Conservation (phyloP, 2,888 invertebrate genomes). For the Fragum sueziense region DNA sequence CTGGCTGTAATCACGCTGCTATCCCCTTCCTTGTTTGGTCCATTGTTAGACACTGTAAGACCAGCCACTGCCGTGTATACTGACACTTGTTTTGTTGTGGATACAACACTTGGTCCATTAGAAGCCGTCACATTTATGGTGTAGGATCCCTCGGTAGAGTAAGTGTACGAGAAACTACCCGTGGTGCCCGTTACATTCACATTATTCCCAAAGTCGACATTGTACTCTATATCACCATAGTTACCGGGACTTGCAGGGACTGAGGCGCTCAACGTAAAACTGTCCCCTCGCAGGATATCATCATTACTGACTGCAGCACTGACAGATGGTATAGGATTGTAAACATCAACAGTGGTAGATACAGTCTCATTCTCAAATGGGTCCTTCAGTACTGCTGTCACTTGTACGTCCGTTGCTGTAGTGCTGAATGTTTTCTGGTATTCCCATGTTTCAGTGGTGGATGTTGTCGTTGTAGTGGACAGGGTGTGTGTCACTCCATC, state of each 20-base stretch:
- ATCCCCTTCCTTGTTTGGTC: conserved; percentile 37
- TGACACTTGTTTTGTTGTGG: conserved; percentile 27
- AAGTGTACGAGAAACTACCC: conserved; percentile 43
- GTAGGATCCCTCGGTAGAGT: conserved; percentile 42
- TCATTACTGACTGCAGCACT: conserved; percentile 14
- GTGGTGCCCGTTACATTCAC: conserved; percentile 4
- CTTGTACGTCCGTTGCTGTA: conserved; percentile 13
- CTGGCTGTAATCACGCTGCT: conserved; percentile 41
- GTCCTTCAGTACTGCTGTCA: conserved; percentile 35
- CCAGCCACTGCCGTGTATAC: conserved; percentile 53
- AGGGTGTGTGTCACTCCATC: conserved; percentile 26
- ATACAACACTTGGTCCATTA: conserved; percentile 52
- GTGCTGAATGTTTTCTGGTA: conserved; percentile 27
- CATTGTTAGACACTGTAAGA: conserved; percentile 42
- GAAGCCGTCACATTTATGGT: conserved; percentile 50
- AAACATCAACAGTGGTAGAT: conserved; percentile 35
- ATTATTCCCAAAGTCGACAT: conserved; percentile 57
- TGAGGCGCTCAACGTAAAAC: conserved; percentile 27
- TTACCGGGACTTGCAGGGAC: conserved; percentile 40
- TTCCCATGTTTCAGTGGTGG: conserved; percentile 31
- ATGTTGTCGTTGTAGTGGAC: conserved; percentile 16
- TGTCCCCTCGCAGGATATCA: conserved; percentile 9
- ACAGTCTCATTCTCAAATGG: conserved; percentile 23
- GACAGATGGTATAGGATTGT: conserved; percentile 44
- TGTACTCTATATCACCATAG: conserved; percentile 52